These are phyloP conservation scores for Subanguina moxae DNA, from an alignment of 1,140 invertebrate genomes.

Conservation along the genomic window DNA sequence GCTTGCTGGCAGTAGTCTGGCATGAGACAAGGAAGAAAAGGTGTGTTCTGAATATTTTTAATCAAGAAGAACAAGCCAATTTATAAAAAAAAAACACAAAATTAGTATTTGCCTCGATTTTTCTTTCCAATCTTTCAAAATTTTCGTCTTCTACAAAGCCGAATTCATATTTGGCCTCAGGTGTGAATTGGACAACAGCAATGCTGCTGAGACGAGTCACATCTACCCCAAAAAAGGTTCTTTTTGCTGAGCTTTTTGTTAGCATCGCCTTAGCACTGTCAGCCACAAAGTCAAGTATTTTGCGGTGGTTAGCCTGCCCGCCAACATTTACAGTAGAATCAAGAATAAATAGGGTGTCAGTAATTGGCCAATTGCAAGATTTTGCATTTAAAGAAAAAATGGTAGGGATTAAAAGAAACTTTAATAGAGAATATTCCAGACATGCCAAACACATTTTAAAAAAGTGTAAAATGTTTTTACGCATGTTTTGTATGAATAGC, in stretches of 20 bases:
- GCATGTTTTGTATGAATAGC: too few relatives aligned
- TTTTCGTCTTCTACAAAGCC: conserved; percentile 25
- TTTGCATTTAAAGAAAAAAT: too few relatives aligned
- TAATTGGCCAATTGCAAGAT: conserved; percentile 9
- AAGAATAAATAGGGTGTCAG: conserved; percentile 20
- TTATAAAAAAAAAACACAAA: conserved; percentile 6
- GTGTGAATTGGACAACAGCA: conserved; percentile 32
- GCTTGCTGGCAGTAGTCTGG: conserved; percentile 7
- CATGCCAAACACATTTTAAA: too few relatives aligned
- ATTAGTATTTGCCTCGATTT: conserved; percentile 10
- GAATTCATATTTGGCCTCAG: conserved; percentile 37
- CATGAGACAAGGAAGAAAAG: conserved; percentile 19
- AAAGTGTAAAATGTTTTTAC: too few relatives aligned
- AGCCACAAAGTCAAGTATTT: conserved; percentile 19
- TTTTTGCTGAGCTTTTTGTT: not conserved
- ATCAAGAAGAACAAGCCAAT: not conserved
- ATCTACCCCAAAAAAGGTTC: not conserved
- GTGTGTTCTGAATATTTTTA: conserved; percentile 24
- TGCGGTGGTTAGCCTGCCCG: conserved; percentile 22
- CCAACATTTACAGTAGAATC: conserved; percentile 29
- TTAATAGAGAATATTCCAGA: too few relatives aligned
- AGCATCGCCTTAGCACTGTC: not conserved
- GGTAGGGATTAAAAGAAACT: too few relatives aligned
- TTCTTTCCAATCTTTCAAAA: conserved; percentile 14
- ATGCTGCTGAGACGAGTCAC: conserved; percentile 13